Percentiles rank a stretch among this genome's conserved stretches.
These are phyloP conservation scores for Crepidodera aurea DNA, from an alignment of 2,888 invertebrate species.

Conservation along the genomic window DNA sequence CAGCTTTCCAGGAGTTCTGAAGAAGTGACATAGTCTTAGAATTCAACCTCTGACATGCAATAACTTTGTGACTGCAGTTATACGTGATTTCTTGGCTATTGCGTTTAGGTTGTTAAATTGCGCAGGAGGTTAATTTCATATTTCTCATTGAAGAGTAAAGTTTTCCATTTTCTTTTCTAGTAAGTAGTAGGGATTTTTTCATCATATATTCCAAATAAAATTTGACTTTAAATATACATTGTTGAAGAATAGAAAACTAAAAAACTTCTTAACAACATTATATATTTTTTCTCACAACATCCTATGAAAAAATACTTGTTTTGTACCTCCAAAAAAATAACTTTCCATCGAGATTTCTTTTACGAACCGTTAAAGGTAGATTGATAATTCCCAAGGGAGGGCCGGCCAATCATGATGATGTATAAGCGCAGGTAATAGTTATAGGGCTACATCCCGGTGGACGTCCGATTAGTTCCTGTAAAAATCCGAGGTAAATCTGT, in stretches of 20 bases:
- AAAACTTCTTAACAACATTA: too few species aligned
- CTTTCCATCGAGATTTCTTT: slow-evolving; percentile 4
- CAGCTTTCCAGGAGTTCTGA: not conserved
- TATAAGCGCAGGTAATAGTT: slow-evolving; percentile 36
- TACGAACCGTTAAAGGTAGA: slow-evolving; percentile 37
- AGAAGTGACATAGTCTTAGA: slow-evolving; percentile 6
- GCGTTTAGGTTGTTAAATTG: too few species aligned
- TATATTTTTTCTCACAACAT: too few species aligned
- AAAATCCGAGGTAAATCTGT: slow-evolving; percentile 27
- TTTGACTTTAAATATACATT: too few species aligned
- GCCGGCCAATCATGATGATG: slow-evolving; percentile 42
- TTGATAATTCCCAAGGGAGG: slow-evolving; percentile 37
- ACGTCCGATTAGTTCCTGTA: slow-evolving; percentile 19
- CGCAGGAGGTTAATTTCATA: not conserved
- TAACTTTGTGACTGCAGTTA: slow-evolving; percentile 14
- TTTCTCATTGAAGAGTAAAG: not conserved
- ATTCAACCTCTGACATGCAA: not conserved
- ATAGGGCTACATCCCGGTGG: slow-evolving; percentile 15
- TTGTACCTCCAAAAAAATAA: slow-evolving; percentile 13
- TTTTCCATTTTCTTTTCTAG: too few species aligned
- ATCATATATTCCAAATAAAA: too few species aligned
- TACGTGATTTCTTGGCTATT: slow-evolving; percentile 1
- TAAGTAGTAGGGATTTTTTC: too few species aligned
- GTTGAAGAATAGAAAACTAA: too few species aligned
- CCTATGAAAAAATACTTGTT: not conserved